phyloP scores from a whole-genome alignment of 1,140 invertebrate species.

The Psilanteris sp. region DNA sequence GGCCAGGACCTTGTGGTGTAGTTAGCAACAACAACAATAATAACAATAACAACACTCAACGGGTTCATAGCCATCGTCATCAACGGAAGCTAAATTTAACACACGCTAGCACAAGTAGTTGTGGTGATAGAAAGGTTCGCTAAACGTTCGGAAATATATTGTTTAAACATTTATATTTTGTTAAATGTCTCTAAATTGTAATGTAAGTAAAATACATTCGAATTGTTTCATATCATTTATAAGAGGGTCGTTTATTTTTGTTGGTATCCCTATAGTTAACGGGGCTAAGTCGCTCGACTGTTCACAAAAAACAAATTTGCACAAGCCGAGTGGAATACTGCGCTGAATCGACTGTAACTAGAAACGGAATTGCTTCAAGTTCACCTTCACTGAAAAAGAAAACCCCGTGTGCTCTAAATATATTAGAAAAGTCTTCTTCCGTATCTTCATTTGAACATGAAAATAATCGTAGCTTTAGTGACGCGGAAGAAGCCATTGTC shows the following conservation, averaged over 20 bases:
- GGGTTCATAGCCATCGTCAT: constrained; percentile 70
- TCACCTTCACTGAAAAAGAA: constrained; percentile 72
- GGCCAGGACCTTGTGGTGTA: constrained; percentile 69
- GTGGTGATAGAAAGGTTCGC: constrained; percentile 72
- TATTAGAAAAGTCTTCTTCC: constrained; percentile 69
- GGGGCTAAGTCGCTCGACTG: constrained; percentile 65
- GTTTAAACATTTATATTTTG: constrained; percentile 30
- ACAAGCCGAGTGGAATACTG: constrained; percentile 68
- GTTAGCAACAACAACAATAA: constrained; percentile 65
- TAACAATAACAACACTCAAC: constrained; percentile 70
- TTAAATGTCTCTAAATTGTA: constrained; percentile 24
- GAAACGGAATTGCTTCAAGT: constrained; percentile 71
- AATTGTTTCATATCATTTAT: neutral
- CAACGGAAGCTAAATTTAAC: constrained; percentile 75
- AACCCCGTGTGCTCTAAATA: constrained; percentile 56
- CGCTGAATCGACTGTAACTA: constrained; percentile 69
- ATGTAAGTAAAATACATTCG: constrained; percentile 18
- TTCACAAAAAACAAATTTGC: constrained; percentile 70
- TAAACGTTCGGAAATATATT: constrained; percentile 19
- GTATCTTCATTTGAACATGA: constrained; percentile 72
- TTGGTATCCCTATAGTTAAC: constrained; percentile 54
- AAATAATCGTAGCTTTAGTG: constrained; percentile 74
- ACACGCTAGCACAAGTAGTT: constrained; percentile 68
- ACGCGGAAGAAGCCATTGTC: constrained; percentile 77
- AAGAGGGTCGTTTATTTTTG: constrained; percentile 12